A percentile compares a stretch with the other conserved stretches of the same genome.
These are phyloP conservation scores for Adelphocoris suturalis DNA, from an alignment of 2,888 invertebrate species.

Conservation along the genomic window DNA sequence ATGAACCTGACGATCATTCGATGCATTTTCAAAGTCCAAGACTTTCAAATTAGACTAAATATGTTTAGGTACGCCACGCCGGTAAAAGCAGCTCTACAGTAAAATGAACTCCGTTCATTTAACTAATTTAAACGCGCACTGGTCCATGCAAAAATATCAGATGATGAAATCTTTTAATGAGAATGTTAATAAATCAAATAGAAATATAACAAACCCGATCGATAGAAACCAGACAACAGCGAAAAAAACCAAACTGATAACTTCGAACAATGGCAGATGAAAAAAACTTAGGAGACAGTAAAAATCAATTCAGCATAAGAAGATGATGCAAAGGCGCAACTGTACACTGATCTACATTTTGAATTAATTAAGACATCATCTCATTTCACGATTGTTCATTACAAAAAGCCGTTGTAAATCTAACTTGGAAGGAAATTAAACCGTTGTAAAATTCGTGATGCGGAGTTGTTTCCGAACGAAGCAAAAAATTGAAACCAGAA, in stretches of 20 bases:
- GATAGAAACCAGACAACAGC: background rate
- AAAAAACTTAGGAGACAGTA: background rate
- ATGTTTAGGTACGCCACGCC: no score
- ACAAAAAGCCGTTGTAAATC: background rate
- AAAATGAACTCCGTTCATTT: background rate
- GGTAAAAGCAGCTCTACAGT: background rate
- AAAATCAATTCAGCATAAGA: background rate
- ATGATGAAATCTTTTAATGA: slow-evolving; percentile 12
- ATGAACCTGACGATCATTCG: no score
- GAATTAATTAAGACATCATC: slow-evolving; percentile 29
- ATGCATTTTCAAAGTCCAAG: no score
- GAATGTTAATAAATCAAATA: slow-evolving; percentile 2
- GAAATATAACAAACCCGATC: slow-evolving; percentile 25
- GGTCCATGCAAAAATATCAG: background rate
- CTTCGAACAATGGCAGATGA: background rate
- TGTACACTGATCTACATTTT: slow-evolving; percentile 10
- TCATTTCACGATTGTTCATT: slow-evolving; percentile 8
- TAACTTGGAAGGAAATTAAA: background rate
- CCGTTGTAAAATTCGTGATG: background rate
- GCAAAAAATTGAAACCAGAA: background rate
- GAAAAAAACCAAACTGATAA: background rate
- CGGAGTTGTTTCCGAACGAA: background rate
- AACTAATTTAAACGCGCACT: background rate
- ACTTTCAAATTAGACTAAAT: no score
- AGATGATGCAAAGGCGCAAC: slow-evolving; percentile 8